Evolutionary conservation across 2,888 invertebrate genomes (phyloP), one percentile per base, ranked within the genome.

Genomic region (Epistrophella euchroma): DNA sequence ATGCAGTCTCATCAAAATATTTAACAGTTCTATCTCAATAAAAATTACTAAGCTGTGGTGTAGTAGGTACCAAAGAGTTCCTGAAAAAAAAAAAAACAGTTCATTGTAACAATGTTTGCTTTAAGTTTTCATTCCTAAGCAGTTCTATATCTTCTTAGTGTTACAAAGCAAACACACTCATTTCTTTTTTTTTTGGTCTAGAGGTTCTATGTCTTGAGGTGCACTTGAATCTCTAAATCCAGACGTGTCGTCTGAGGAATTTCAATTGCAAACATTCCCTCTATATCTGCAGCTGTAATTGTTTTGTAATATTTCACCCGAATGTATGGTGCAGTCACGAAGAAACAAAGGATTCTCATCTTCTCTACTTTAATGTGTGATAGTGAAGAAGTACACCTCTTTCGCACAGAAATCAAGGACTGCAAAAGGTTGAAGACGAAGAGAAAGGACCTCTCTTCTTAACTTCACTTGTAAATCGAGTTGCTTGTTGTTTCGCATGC

Each of bases 231-330:
- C 35, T 19, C 62, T 72, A 66, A 58, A 66, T 55, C 37, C 43
- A 78, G 55, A 78, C 62, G 71, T 81, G 81, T 73, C 72, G 45
- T 62, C 68, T 76, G 47, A 68, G 73, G 81, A 68, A 73, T 62
- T 64, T 79, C 73, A 73, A 58, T 79, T 68, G 73, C 52, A 68
- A 73, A 79, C 58, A 79, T 68, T 68, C 73, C 17, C 43, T 37
- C 64, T 55, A 19, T 47, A 32, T 37, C n/a, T 37, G 25, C 43
- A 72, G 47, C 25, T 81, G 85, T 77, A 85, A 85, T 85, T 80
- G 85, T 85, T 81, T 85, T 77, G 85, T 73, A 62, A 76, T 85
- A 81, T 73, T 80, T 85, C 85, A 85, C 76, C 85, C 77, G 35
- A 17, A 70, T 70, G 43, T 77, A 45, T 60, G 56, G 40, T 58